These are phyloP conservation scores for Pelagia noctiluca DNA, from an alignment of 30 jellyfish, hydroid and myxozoan species.

Conservation along the genomic window DNA sequence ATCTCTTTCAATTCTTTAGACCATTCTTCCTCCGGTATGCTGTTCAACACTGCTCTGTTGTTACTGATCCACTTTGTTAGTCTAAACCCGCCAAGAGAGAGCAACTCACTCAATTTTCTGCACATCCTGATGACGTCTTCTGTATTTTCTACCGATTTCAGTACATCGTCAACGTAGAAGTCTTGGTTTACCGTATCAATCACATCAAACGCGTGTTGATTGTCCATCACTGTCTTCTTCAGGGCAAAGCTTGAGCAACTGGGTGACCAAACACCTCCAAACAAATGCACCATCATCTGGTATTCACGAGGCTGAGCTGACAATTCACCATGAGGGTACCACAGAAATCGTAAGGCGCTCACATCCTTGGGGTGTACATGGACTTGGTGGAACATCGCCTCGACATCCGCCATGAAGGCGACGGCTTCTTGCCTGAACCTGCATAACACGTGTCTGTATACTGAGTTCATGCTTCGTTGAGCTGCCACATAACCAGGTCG, in stretches of 20 bases:
- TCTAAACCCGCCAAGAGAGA: conserved; percentile 30
- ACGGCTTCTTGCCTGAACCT: conserved; percentile 37
- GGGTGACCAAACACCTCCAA: conserved; percentile 33
- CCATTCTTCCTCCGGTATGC: conserved; percentile 19
- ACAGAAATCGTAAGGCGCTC: conserved; percentile 43
- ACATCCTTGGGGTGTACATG: conserved; percentile 40
- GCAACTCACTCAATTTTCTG: not conserved
- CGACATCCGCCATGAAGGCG: conserved; percentile 39
- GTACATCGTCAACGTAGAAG: conserved; percentile 57
- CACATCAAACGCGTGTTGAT: conserved; percentile 7
- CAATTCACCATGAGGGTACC: conserved; percentile 56
- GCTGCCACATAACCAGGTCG: not conserved
- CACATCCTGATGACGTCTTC: conserved; percentile 31
- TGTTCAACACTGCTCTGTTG: conserved; percentile 15
- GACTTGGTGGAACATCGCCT: conserved; percentile 66
- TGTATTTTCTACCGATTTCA: conserved; percentile 21
- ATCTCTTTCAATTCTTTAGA: conserved; percentile 34
- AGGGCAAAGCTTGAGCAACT: conserved; percentile 43
- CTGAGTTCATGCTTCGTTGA: not conserved
- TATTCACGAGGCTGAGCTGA: not conserved
- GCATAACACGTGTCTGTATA: not conserved
- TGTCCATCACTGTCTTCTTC: conserved; percentile 41
- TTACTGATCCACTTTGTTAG: conserved; percentile 50
- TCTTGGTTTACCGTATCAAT: conserved; percentile 7
- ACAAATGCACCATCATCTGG: conserved; percentile 52